Conservation (phyloP, 1,140 invertebrate genomes). For the Diorhabda elongata region DNA sequence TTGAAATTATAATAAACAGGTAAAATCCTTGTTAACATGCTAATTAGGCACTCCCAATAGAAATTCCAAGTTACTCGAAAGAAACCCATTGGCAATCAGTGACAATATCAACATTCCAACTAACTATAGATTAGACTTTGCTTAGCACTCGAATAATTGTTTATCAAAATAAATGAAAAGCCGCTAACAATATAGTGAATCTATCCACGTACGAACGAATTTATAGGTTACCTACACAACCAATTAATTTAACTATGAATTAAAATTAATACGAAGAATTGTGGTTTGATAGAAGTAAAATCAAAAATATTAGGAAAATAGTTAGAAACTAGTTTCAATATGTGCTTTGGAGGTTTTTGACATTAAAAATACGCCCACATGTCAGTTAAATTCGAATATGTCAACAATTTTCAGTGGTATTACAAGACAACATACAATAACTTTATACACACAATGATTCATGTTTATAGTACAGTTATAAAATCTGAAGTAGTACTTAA, state of each 20-base stretch:
- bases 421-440: slow-evolving; percentile 27
- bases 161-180: too few species aligned
- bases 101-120: slow-evolving; percentile 28
- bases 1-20: not conserved
- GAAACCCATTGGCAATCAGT: slow-evolving; percentile 4
- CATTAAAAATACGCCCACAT: slow-evolving; percentile 32
- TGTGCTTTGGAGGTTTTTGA: slow-evolving; percentile 12
- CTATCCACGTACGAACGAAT: too few species aligned
- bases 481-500: not conserved
- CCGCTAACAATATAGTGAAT: too few species aligned
- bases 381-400: slow-evolving; percentile 32
- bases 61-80: not conserved
- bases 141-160: too few species aligned
- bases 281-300: too few species aligned
- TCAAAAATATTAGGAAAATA: too few species aligned
- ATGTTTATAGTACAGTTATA: slow-evolving; percentile 2
- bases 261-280: too few species aligned
- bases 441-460: not conserved
- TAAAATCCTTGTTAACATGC: slow-evolving; percentile 2
- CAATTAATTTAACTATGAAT: too few species aligned
- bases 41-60: not conserved
- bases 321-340: not conserved
- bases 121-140: too few species aligned
- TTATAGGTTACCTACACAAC: too few species aligned
- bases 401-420: slow-evolving; percentile 25